Percentiles rank a stretch among this genome's conserved stretches.
Evolutionary conservation across 2,888 invertebrate genomes (phyloP).

Genomic region (Drosophila mayaguana): DNA sequence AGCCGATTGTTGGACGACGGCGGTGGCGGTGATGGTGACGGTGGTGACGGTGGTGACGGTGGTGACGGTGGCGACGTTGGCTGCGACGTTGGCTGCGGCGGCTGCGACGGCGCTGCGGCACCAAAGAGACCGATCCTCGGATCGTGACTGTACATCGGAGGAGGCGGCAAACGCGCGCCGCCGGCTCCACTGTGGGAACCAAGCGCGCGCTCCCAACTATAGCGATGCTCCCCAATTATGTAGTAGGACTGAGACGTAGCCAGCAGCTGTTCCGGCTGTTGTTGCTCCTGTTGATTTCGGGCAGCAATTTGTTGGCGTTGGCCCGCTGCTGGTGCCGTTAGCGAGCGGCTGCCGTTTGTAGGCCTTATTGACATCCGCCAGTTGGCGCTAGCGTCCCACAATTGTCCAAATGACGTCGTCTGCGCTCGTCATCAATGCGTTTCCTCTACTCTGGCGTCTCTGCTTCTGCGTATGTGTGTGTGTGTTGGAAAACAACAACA

Average conservation of each 20-base stretch:
- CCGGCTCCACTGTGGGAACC: slow-evolving; percentile 49
- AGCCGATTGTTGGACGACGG: slow-evolving; percentile 27
- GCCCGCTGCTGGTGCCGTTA: slow-evolving; percentile 46
- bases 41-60: not conserved
- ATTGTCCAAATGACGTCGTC: slow-evolving; percentile 34
- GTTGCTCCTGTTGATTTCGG: slow-evolving; percentile 41
- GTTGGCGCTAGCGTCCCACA: slow-evolving; percentile 43
- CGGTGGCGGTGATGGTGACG: not conserved
- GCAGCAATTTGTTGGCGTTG: slow-evolving; percentile 29
- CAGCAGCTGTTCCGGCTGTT: slow-evolving; percentile 24
- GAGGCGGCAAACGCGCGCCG: slow-evolving; percentile 39
- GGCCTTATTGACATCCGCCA: slow-evolving; percentile 65
- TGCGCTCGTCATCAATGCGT: slow-evolving; percentile 56
- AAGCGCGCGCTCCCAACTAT: slow-evolving; percentile 58
- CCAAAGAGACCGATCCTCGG: slow-evolving; percentile 37
- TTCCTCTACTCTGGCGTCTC: slow-evolving; percentile 36
- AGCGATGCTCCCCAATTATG: slow-evolving; percentile 57
- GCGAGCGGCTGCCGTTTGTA: slow-evolving; percentile 58
- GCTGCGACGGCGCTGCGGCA: slow-evolving; percentile 22
- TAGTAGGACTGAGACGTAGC: slow-evolving; percentile 32
- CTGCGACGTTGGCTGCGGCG: slow-evolving; percentile 1
- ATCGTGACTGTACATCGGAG: slow-evolving; percentile 47
- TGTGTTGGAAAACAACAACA: slow-evolving; percentile 64
- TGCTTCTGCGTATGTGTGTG: slow-evolving; percentile 46
- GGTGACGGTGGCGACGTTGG: not conserved